Conservation (phyloP, 2,113 vertebrate genomes). For the Nothocercus nigrocapillus region DNA sequence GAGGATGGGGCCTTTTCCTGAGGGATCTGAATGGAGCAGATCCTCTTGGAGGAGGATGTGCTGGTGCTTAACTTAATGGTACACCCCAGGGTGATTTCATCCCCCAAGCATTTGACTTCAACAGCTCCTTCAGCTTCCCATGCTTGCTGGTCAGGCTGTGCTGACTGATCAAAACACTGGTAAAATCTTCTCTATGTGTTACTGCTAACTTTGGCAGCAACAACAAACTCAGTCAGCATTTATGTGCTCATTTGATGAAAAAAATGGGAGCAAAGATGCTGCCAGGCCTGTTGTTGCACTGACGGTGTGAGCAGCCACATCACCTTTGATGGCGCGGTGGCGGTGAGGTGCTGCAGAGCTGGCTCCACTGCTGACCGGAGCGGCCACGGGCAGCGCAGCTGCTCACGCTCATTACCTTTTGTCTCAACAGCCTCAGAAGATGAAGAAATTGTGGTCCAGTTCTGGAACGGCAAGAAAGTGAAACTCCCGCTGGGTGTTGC, state of each 20-base stretch:
- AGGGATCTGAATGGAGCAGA: not conserved
- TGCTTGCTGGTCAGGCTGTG: not conserved
- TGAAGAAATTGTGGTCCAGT: slow-evolving; percentile 78
- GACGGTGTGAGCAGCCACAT: not conserved
- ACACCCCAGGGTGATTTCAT: not conserved
- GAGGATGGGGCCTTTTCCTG: not conserved
- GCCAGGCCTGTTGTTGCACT: not conserved
- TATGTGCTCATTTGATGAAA: not conserved
- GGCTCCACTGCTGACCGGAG: not conserved
- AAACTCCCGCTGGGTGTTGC: slow-evolving; percentile 75
- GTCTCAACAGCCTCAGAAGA: slow-evolving; percentile 74
- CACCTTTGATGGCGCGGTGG: not conserved
- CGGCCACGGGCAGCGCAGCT: not conserved
- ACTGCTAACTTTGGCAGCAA: not conserved
- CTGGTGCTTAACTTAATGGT: not conserved
- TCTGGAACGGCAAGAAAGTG: slow-evolving; percentile 84
- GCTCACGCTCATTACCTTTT: slow-evolving; percentile 5
- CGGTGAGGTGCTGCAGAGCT: not conserved
- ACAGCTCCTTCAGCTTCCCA: not conserved
- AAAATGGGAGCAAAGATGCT: not conserved
- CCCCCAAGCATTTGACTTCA: not conserved
- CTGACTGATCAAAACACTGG: not conserved
- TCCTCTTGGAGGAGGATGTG: not conserved
- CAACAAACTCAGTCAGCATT: not conserved
- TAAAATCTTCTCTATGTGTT: not conserved